These are phyloP conservation scores for Ligdia adustata DNA, from an alignment of 2,888 invertebrate genomes.

Conservation along the genomic window DNA sequence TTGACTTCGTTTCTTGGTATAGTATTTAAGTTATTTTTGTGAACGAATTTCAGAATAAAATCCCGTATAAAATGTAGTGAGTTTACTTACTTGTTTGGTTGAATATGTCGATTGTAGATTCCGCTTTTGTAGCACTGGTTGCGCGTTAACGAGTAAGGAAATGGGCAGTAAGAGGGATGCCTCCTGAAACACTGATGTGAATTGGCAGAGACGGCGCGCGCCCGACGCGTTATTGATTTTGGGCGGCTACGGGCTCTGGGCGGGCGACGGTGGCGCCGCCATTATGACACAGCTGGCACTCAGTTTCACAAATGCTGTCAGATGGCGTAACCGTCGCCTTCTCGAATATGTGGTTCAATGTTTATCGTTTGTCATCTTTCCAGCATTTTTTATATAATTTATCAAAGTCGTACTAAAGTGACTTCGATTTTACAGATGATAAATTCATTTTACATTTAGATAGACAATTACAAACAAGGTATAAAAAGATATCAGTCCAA, in stretches of 20 bases:
- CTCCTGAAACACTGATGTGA: slow-evolving; percentile 70
- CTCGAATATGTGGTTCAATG: no score
- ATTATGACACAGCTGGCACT: slow-evolving; percentile 26
- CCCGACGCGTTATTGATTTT: slow-evolving; percentile 71
- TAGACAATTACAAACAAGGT: no score
- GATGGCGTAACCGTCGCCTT: slow-evolving; percentile 56
- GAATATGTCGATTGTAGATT: slow-evolving; percentile 53
- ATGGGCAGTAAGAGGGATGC: slow-evolving; percentile 65
- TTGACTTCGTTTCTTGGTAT: slow-evolving; percentile 26
- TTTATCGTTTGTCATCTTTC: no score
- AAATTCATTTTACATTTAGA: no score
- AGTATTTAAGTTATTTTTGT: slow-evolving; percentile 11
- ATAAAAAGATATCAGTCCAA: no score
- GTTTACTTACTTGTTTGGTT: slow-evolving; percentile 59
- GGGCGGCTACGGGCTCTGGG: slow-evolving; percentile 65
- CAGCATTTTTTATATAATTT: no score
- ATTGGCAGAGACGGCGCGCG: slow-evolving; percentile 71
- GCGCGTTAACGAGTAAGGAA: slow-evolving; percentile 61
- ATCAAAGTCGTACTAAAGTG: no score
- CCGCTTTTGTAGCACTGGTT: slow-evolving; percentile 63
- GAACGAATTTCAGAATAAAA: slow-evolving; percentile 11
- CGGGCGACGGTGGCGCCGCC: slow-evolving; percentile 52
- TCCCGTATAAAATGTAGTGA: slow-evolving; percentile 6
- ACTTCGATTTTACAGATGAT: no score
- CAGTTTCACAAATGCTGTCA: slow-evolving; percentile 37